phyloP scores from a whole-genome alignment of 2,797 vertebrate species.

The Tamandua tetradactyla region DNA sequence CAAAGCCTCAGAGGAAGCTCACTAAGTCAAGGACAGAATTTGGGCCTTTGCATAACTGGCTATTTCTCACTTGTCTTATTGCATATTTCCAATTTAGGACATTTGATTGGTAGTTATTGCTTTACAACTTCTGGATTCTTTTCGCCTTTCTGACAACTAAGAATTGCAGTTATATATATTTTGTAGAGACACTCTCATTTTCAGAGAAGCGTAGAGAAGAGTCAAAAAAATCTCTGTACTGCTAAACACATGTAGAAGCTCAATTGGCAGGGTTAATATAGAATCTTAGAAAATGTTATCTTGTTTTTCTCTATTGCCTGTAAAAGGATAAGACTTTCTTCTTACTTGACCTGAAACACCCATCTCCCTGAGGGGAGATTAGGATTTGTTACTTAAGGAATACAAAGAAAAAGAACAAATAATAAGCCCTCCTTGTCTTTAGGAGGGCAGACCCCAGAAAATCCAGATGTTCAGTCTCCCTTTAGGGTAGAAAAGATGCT shows the following conservation, averaged over 20 bases:
- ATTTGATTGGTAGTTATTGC: neutral
- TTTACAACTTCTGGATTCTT: neutral
- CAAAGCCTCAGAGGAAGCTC: neutral
- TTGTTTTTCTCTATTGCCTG: neutral
- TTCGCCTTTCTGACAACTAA: neutral
- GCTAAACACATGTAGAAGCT: fast-evolving
- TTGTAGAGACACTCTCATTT: neutral
- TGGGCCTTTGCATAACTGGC: neutral
- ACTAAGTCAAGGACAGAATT: fast-evolving
- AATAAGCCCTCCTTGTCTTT: neutral
- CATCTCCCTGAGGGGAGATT: neutral
- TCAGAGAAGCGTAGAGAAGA: neutral
- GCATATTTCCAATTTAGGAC: neutral
- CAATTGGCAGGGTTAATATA: neutral
- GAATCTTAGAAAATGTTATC: neutral
- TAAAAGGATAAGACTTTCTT: neutral
- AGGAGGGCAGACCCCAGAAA: neutral
- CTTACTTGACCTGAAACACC: neutral
- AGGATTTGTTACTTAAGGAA: neutral
- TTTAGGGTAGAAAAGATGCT: neutral
- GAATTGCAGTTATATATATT: fast-evolving
- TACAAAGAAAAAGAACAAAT: neutral
- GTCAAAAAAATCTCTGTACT: neutral
- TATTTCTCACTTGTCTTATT: neutral
- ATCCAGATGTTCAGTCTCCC: neutral